Evolutionary conservation across 1,140 invertebrate species (phyloP).

Genomic region (Drosophila neocordata): DNA sequence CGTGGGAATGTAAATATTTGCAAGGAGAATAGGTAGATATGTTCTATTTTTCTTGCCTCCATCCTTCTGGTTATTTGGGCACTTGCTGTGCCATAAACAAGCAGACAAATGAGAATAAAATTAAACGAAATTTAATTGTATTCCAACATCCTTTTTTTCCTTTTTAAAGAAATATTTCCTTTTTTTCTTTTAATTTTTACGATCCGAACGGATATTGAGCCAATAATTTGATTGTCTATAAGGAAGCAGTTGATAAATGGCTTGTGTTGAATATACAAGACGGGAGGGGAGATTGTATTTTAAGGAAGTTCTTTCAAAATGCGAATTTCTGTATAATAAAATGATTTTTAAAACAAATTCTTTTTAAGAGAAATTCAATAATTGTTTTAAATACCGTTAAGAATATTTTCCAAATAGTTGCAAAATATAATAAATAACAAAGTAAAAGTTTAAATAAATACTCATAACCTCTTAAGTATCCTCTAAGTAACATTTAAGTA

Average conservation of each 20-base stretch:
- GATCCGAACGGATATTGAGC: slow-evolving; percentile 65
- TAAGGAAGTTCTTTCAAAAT: neutral
- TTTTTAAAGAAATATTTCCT: slow-evolving; percentile 35
- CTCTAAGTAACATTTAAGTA: too few relatives aligned
- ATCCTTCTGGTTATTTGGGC: neutral
- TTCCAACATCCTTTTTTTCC: slow-evolving; percentile 49
- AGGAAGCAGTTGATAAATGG: slow-evolving; percentile 51
- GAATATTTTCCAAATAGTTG: too few relatives aligned
- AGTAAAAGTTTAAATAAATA: too few relatives aligned
- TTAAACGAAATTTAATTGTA: slow-evolving; percentile 79
- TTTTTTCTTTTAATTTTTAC: slow-evolving; percentile 19
- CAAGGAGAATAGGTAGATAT: slow-evolving; percentile 24
- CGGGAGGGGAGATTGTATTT: neutral
- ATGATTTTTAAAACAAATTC: too few relatives aligned
- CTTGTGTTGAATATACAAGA: slow-evolving; percentile 6
- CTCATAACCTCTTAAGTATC: too few relatives aligned
- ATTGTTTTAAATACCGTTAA: neutral
- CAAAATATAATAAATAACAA: too few relatives aligned
- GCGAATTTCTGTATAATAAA: too few relatives aligned
- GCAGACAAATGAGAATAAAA: slow-evolving; percentile 23
- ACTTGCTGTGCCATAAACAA: slow-evolving; percentile 51
- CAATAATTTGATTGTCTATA: slow-evolving; percentile 79
- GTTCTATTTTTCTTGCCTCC: slow-evolving; percentile 23
- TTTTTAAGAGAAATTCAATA: too few relatives aligned
- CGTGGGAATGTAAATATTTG: slow-evolving; percentile 78